A percentile compares a stretch with the other conserved stretches of the same genome.
Evolutionary conservation across 2,797 vertebrate genomes (phyloP).

Genomic region (Agapornis canus): DNA sequence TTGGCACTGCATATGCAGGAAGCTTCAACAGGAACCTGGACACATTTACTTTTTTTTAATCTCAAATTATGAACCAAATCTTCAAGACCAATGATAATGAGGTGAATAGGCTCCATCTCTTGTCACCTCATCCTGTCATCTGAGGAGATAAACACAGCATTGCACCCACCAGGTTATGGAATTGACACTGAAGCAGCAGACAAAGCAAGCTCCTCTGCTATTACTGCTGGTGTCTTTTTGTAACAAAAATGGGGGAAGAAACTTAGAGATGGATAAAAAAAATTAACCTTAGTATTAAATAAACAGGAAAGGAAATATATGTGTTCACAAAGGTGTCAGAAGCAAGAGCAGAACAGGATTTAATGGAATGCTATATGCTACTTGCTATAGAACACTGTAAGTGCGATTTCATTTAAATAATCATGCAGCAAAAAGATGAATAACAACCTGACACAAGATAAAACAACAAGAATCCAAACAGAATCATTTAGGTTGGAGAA

Average conservation of each 20-base stretch:
- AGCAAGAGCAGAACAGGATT: background rate
- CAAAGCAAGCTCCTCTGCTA: background rate
- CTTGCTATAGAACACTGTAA: background rate
- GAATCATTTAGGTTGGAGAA: background rate
- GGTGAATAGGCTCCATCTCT: background rate
- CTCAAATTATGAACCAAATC: background rate
- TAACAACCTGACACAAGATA: background rate
- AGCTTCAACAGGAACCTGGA: background rate
- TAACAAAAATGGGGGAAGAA: background rate
- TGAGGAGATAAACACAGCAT: background rate
- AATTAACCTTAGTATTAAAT: background rate
- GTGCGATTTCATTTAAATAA: background rate
- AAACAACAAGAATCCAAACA: background rate
- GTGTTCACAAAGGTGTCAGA: background rate
- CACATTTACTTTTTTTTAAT: background rate
- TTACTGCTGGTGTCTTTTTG: background rate
- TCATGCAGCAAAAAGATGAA: background rate
- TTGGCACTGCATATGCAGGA: background rate
- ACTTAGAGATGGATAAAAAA: background rate
- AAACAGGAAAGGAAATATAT: background rate
- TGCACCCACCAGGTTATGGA: background rate
- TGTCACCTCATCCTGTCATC: background rate
- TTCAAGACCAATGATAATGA: background rate
- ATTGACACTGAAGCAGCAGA: background rate
- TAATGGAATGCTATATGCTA: background rate